Conservation (phyloP, 30 jellyfish, hydroid and myxozoan genomes). For the Pseudorhiza aurosa region DNA sequence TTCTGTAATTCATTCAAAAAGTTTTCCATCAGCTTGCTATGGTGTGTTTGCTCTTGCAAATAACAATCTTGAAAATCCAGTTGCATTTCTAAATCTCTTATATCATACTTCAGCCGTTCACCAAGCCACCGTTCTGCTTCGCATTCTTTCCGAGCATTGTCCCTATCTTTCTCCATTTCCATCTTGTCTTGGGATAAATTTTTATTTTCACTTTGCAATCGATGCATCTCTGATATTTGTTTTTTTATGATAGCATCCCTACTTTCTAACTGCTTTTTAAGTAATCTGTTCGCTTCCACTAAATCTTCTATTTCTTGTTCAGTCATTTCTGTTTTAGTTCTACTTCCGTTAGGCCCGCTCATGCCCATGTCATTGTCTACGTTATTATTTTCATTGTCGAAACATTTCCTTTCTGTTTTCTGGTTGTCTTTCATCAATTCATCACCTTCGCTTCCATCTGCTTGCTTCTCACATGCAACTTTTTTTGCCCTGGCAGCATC, state of each 20-base stretch:
- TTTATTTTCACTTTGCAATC: slow-evolving; percentile 45
- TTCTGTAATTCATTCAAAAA: slow-evolving; percentile 49
- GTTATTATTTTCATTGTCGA: slow-evolving; percentile 31
- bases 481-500: slow-evolving; percentile 53
- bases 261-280: slow-evolving; percentile 45
- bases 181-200: not conserved
- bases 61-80: slow-evolving; percentile 65
- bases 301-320: slow-evolving; percentile 21
- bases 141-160: slow-evolving; percentile 2
- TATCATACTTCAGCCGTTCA: slow-evolving; percentile 56
- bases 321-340: not conserved
- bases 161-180: not conserved
- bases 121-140: slow-evolving; percentile 60
- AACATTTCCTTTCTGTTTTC: not conserved
- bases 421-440: not conserved
- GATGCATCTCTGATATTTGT: slow-evolving; percentile 63
- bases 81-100: slow-evolving; percentile 55
- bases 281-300: slow-evolving; percentile 20
- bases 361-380: not conserved
- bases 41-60: slow-evolving; percentile 67
- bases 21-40: slow-evolving; percentile 30
- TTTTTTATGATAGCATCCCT: slow-evolving; percentile 37
- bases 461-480: slow-evolving; percentile 1
- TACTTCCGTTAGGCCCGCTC: slow-evolving; percentile 57
- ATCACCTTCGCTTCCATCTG: not conserved